Base-by-base conservation (phyloP, 2,113 vertebrate genomes). In the Conger conger region DNA sequence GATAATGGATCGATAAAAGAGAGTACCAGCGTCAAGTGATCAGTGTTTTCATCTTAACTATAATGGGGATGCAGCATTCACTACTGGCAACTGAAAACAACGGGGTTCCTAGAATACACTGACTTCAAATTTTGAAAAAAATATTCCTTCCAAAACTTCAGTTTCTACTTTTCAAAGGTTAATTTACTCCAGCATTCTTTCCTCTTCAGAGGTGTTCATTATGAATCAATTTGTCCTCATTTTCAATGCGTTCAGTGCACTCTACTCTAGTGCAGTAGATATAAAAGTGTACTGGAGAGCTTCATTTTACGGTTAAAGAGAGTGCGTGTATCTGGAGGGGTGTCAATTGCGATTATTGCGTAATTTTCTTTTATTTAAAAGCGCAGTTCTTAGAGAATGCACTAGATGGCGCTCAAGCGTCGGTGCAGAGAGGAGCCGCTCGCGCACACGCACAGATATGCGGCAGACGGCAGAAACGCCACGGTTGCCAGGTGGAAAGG, bases 371-470 rank as follows among this genome's bases (percentile, higher is more conserved):
- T n/a, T n/a, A n/a, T n/a, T n/a, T 18, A 23, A 42, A 73, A 82
- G 11, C 42, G 83, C 76, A 35, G 79, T 89, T 85, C 82, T 37
- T 50, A 60, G 0, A 42, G 37, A 0, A 81, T 42, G 76, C 90
- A 87, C 86, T 23, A 80, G 90, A 85, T 89, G 89, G 82, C 83
- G 38, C 86, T 79, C 38, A 73, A 37, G 73, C 84, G 53, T 82
- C 84, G 84, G 20, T 11, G 73, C 30, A 23, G 42, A 81, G 80
- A 76, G 23, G 30, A 18, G 4, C n/a, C n/a, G 30, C 30, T n/a
- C n/a, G 35, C 37, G 17, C 73, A 35, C 17, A 8, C 30, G 23
- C 27, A 76, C 15, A 13, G 35, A 20, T 0, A 6, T 38, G 35
- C 38, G 38, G 35, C 76, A 78, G 76, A 18, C 33, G 0, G 76